phyloP scores from a whole-genome alignment of 2,113 vertebrate species.

The Nicator chloris region DNA sequence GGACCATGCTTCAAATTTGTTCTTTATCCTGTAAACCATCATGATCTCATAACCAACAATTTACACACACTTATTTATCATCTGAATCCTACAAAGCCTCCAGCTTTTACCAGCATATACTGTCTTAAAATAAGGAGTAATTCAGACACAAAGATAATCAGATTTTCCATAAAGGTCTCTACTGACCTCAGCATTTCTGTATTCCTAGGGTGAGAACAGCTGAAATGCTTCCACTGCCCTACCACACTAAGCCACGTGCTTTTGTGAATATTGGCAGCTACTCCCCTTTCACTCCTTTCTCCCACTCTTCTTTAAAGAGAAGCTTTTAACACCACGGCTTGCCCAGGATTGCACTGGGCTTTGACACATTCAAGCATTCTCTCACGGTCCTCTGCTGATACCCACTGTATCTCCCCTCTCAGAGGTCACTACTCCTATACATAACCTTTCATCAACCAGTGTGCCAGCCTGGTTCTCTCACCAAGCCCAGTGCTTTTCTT shows the following conservation, averaged over 20 bases:
- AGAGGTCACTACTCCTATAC: neutral
- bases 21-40: neutral
- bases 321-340: neutral
- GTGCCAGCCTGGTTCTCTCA: neutral
- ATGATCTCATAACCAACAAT: neutral
- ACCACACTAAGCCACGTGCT: accelerated
- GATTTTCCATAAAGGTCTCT: neutral
- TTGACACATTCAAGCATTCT: neutral
- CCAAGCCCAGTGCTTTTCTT: neutral
- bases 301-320: neutral
- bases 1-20: neutral
- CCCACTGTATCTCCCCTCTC: neutral
- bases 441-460: neutral
- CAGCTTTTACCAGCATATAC: accelerated
- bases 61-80: neutral
- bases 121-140: neutral
- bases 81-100: neutral
- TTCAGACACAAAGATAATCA: neutral
- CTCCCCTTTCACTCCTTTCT: neutral
- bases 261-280: neutral
- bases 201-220: neutral
- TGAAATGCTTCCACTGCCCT: neutral
- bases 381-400: neutral
- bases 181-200: neutral
- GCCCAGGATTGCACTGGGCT: neutral